Base-by-base conservation (phyloP, 2,888 invertebrate genomes). In the Helicoverpa assulta region DNA sequence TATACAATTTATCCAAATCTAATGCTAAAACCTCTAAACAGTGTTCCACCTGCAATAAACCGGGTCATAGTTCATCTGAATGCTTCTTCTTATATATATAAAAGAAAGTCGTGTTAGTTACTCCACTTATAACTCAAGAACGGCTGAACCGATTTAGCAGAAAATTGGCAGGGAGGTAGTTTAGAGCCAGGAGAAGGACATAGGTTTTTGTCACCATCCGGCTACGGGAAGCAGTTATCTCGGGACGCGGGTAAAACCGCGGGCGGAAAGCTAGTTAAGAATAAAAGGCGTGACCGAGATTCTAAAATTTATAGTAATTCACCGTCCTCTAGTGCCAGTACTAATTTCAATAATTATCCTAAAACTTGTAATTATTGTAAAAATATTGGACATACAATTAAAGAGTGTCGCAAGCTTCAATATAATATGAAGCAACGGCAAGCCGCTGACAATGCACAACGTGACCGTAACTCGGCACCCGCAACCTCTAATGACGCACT, bases 361-460 rank as follows among this genome's bases (percentile, higher is more conserved):
- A 52, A 52, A 52, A 19, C 21, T 7, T 52, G 52, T 5, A 52
- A 52, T 52, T 52, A 52, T 52, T 52, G 52, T 12, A 54, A 54
- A 29, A 54, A 54, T 10, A 8, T 18, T 3, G 54, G 54, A 8
- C 54, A 33, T 14, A 19, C 19, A 8, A 54, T 54, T 19, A 16
- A 19, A 16, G 54, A 54, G 12, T 54, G 54, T 54, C 54, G 54
- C 29, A 54, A 54, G 19, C 54, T 29, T 16, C 29, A 54, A 54
- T 16, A 8, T 54, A 54, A 54, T 10, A 52, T 52, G 52, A 29
- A 33, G 8, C 54, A 16, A 29, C 19, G 19, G 19, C 54, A 54
- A 54, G 8, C 5, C 29, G 33, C 54, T 19, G 54, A 54, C 54
- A 8, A 19, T 52, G 54, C 18, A 8, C 54, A 33, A 54, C 54